Percentiles rank a stretch among this genome's conserved stretches.
phyloP scores from a whole-genome alignment of 2,888 invertebrate genomes.

The Melanotus villosus region DNA sequence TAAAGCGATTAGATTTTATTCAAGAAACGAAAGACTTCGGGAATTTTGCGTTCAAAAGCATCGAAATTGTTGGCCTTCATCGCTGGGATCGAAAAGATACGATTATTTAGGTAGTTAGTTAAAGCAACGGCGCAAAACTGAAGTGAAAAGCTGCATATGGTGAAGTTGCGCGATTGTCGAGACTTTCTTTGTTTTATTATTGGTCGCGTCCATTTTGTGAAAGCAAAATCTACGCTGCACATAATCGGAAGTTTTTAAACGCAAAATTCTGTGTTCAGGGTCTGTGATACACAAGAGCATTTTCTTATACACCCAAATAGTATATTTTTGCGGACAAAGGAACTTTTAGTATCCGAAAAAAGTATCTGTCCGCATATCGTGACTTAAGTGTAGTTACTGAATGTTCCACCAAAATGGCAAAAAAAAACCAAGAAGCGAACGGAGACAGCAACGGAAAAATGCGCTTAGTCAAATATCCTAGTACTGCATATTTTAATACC shows the following conservation, averaged over 20 bases:
- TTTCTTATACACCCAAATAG: slow-evolving; percentile 48
- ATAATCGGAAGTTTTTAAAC: slow-evolving; percentile 58
- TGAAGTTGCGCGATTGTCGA: slow-evolving; percentile 51
- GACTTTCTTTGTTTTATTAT: slow-evolving; percentile 63
- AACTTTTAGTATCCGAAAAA: slow-evolving; percentile 37
- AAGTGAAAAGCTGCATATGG: slow-evolving; percentile 54
- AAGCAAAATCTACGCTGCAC: slow-evolving; percentile 61
- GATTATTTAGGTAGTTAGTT: slow-evolving; percentile 23
- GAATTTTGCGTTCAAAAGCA: slow-evolving; percentile 63
- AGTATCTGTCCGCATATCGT: slow-evolving; percentile 43
- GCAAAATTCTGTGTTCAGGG: slow-evolving; percentile 63
- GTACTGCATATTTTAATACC: slow-evolving; percentile 50
- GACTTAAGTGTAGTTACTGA: slow-evolving; percentile 30
- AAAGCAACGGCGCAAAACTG: slow-evolving; percentile 27
- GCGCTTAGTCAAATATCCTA: slow-evolving; percentile 48
- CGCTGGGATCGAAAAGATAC: slow-evolving; percentile 30
- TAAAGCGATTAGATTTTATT: slow-evolving; percentile 13
- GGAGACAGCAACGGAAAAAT: slow-evolving; percentile 48
- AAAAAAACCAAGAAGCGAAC: slow-evolving; percentile 59
- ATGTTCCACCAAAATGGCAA: slow-evolving; percentile 59
- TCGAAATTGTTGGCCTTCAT: slow-evolving; percentile 51
- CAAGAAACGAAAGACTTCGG: slow-evolving; percentile 34
- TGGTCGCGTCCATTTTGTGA: slow-evolving; percentile 67
- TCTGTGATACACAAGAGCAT: slow-evolving; percentile 63
- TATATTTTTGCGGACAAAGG: slow-evolving; percentile 42